Percentiles rank a stretch among this genome's conserved stretches.
Conservation (phyloP, 2,113 vertebrate genomes). For the Dromaius novaehollandiae region DNA sequence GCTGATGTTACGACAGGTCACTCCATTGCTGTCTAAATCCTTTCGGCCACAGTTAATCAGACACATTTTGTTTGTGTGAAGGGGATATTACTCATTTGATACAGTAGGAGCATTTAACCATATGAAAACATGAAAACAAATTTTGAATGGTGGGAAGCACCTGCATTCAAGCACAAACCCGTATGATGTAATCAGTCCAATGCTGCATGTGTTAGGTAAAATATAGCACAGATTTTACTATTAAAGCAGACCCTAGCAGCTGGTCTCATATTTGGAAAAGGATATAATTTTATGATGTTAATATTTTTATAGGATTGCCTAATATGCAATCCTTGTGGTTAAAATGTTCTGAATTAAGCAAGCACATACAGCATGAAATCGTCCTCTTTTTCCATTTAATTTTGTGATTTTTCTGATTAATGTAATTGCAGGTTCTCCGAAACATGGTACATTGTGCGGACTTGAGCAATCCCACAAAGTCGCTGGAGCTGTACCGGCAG, state of each 20-base stretch:
- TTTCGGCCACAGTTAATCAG: neutral
- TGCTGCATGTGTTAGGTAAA: neutral
- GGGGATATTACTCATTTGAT: conserved; percentile 8
- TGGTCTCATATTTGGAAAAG: neutral
- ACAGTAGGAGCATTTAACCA: neutral
- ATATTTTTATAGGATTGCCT: neutral
- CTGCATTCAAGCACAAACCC: neutral
- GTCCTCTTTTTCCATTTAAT: neutral
- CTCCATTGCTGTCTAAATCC: neutral
- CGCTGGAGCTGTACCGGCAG: conserved; percentile 94
- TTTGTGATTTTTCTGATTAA: conserved; percentile 2
- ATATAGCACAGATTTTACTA: fast-evolving
- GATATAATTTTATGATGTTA: neutral
- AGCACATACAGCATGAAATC: neutral
- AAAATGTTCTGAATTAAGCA: neutral
- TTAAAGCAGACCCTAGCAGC: neutral
- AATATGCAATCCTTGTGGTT: neutral
- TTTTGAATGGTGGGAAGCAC: conserved; percentile 24
- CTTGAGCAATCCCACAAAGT: conserved; percentile 97
- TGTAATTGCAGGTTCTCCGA: conserved; percentile 87
- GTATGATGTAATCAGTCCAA: neutral
- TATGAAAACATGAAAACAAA: neutral
- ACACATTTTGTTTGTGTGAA: neutral
- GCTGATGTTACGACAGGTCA: neutral
- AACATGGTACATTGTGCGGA: conserved; percentile 99